Percentiles rank a stretch among this genome's conserved stretches.
These are phyloP conservation scores for Drosophila serrata DNA, from an alignment of 1,140 invertebrate genomes.

Conservation along the genomic window DNA sequence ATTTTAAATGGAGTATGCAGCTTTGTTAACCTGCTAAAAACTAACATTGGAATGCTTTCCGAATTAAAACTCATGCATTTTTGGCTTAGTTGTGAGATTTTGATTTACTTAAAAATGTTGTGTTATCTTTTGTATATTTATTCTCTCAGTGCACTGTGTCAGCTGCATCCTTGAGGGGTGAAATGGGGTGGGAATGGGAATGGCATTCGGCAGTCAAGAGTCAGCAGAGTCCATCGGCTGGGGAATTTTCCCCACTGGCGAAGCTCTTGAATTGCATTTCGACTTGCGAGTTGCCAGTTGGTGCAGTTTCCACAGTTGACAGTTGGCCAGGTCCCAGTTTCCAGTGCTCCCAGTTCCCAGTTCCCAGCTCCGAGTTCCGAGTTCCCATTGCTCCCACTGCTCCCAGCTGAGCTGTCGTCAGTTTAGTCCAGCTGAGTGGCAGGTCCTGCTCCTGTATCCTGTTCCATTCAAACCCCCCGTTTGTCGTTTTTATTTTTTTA, in stretches of 20 bases:
- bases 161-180: slow-evolving; percentile 28
- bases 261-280: slow-evolving; percentile 32
- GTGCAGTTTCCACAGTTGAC: slow-evolving; percentile 19
- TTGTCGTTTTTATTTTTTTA: background rate
- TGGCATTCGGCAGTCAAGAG: slow-evolving; percentile 32
- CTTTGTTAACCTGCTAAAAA: too few species aligned
- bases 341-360: slow-evolving; percentile 2
- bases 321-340: slow-evolving; percentile 16
- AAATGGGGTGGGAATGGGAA: background rate
- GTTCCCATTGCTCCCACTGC: slow-evolving; percentile 12
- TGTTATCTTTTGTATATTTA: background rate
- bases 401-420: slow-evolving; percentile 72
- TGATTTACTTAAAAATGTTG: too few species aligned
- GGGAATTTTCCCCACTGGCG: slow-evolving; percentile 10
- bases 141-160: slow-evolving; percentile 9
- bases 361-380: too few species aligned
- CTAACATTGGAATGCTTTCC: too few species aligned
- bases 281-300: slow-evolving; percentile 12
- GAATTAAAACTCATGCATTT: too few species aligned
- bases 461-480: background rate
- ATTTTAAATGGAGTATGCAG: too few species aligned
- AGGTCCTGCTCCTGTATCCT: slow-evolving; percentile 44
- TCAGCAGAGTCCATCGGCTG: slow-evolving; percentile 29
- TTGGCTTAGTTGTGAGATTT: too few species aligned
- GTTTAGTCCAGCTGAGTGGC: slow-evolving; percentile 70